These are phyloP conservation scores for Pyrgus malvae DNA, from an alignment of 2,888 invertebrate species.

Conservation along the genomic window DNA sequence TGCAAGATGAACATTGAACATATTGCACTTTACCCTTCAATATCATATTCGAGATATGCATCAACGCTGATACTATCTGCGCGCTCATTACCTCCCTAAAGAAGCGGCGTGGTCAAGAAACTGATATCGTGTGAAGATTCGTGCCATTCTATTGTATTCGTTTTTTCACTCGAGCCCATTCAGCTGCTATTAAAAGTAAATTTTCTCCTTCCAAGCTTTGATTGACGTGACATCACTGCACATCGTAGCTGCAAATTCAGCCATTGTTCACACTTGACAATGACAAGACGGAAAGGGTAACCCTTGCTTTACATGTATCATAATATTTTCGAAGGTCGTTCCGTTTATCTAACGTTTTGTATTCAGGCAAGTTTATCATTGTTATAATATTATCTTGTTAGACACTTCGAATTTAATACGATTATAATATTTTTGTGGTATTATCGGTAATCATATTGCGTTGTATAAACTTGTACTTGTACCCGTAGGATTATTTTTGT, in stretches of 20 bases:
- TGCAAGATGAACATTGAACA: slow-evolving; percentile 2
- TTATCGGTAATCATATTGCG: slow-evolving; percentile 7
- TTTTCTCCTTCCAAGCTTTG: slow-evolving; percentile 47
- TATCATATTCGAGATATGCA: slow-evolving; percentile 7
- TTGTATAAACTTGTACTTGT: neutral
- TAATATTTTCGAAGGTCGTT: slow-evolving; percentile 45
- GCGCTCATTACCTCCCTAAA: slow-evolving; percentile 18
- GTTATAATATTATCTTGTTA: slow-evolving; percentile 20
- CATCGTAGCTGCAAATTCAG: slow-evolving; percentile 48
- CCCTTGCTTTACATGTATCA: slow-evolving; percentile 45
- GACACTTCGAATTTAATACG: slow-evolving; percentile 2
- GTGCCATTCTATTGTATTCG: slow-evolving; percentile 23
- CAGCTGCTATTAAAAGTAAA: slow-evolving; percentile 54
- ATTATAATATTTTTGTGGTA: slow-evolving; percentile 10
- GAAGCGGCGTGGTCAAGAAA: slow-evolving; percentile 21
- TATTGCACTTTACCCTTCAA: slow-evolving; percentile 5
- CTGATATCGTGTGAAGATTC: slow-evolving; percentile 28
- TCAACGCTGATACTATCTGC: slow-evolving; percentile 14
- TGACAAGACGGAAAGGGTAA: slow-evolving; percentile 46
- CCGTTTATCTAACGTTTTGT: slow-evolving; percentile 48
- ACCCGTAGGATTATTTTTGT: no score
- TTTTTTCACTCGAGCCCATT: slow-evolving; percentile 23
- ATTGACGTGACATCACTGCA: slow-evolving; percentile 50
- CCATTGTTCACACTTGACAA: slow-evolving; percentile 47
- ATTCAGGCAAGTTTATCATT: slow-evolving; percentile 38